Conservation (phyloP, 2,888 invertebrate genomes). For the Lithophane ornitopus region DNA sequence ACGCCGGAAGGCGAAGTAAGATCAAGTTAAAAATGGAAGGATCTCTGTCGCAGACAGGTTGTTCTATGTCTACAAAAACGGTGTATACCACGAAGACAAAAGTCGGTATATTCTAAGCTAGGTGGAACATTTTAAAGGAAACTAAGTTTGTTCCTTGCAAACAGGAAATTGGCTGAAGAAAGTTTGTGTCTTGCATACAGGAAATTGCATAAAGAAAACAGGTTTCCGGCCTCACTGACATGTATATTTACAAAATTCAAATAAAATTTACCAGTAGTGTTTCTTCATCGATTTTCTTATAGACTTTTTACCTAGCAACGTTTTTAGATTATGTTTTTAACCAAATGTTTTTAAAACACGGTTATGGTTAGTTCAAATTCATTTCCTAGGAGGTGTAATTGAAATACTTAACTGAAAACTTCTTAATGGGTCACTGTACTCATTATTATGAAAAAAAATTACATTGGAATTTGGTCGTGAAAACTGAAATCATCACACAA, state of each 20-base stretch:
- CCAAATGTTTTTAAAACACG: not conserved
- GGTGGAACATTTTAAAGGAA: not conserved
- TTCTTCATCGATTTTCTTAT: not conserved
- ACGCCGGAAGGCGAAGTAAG: not conserved
- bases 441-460: too few species aligned
- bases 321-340: not conserved
- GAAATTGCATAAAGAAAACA: not conserved
- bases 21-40: slow-evolving; percentile 37
- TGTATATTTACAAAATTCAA: not conserved
- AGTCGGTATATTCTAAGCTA: slow-evolving; percentile 2
- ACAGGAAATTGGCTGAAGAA: not conserved
- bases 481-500: too few species aligned
- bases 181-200: not conserved
- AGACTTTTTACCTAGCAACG: not conserved
- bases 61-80: slow-evolving; percentile 29
- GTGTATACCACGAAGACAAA: slow-evolving; percentile 10
- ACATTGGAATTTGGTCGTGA: too few species aligned
- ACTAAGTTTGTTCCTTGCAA: not conserved
- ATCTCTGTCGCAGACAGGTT: slow-evolving; percentile 42
- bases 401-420: too few species aligned
- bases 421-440: too few species aligned
- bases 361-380: too few species aligned
- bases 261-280: not conserved
- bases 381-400: too few species aligned
- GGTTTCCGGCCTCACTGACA: not conserved